Evolutionary conservation across 2,797 vertebrate species (phyloP).

Genomic region (Diceros bicornis): DNA sequence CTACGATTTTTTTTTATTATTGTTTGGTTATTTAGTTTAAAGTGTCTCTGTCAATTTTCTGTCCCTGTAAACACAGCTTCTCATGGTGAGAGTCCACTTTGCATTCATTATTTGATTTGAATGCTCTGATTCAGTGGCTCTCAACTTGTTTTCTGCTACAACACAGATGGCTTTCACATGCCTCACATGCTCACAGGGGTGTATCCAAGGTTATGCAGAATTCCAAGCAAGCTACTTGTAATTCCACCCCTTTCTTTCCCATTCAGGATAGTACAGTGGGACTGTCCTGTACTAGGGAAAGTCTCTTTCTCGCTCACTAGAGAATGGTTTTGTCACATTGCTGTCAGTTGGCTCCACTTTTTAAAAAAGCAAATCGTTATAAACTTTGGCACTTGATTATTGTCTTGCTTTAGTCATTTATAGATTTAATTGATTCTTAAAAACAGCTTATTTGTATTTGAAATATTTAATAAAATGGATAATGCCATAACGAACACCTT

Average conservation of each 20-base stretch:
- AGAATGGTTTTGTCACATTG: neutral
- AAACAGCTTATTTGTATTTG: slow-evolving; percentile 22
- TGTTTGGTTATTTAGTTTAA: slow-evolving; percentile 35
- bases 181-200: neutral
- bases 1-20: neutral
- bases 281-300: too few species aligned
- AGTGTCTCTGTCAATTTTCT: slow-evolving; percentile 7
- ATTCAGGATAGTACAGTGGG: neutral
- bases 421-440: slow-evolving; percentile 36
- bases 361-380: slow-evolving; percentile 8
- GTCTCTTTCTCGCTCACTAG: neutral
- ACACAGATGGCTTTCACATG: slow-evolving; percentile 73
- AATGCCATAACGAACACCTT: neutral
- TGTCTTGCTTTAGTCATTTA: slow-evolving; percentile 24
- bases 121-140: slow-evolving; percentile 63
- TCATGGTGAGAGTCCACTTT: slow-evolving; percentile 43
- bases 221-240: slow-evolving; percentile 62
- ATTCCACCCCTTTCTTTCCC: slow-evolving; percentile 26
- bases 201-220: slow-evolving; percentile 43
- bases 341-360: neutral
- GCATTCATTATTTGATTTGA: slow-evolving; percentile 66
- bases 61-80: slow-evolving; percentile 45
- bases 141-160: slow-evolving; percentile 69
- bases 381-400: neutral
- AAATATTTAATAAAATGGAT: slow-evolving; percentile 45